phyloP scores from a whole-genome alignment of 2,113 vertebrate genomes.

The Aphyosemion australe region DNA sequence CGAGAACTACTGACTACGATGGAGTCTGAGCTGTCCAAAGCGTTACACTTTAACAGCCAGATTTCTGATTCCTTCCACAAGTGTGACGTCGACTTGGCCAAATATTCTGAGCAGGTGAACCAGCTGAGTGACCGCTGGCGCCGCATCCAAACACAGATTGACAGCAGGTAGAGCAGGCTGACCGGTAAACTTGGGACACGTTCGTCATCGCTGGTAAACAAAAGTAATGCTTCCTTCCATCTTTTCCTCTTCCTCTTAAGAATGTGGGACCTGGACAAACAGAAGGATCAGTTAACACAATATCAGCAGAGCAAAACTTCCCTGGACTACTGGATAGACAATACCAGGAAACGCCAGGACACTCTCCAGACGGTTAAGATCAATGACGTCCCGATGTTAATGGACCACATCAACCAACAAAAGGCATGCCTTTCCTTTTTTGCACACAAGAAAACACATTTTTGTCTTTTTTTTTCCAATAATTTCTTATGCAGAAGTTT shows the following conservation, averaged over 20 bases:
- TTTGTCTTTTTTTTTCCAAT: too few species aligned
- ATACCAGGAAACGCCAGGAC: conserved; percentile 89
- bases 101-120: conserved; percentile 84
- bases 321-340: conserved; percentile 88
- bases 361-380: conserved; percentile 84
- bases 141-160: conserved; percentile 90
- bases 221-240: conserved; percentile 17
- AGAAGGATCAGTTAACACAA: conserved; percentile 87
- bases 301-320: conserved; percentile 85
- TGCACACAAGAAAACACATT: neutral
- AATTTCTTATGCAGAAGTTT: too few species aligned
- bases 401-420: conserved; percentile 90
- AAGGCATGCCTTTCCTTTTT: conserved; percentile 81
- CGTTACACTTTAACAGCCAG: conserved; percentile 84
- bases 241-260: conserved; percentile 71
- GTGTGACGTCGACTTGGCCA: conserved; percentile 90
- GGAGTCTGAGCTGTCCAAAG: conserved; percentile 86
- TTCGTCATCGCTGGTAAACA: conserved; percentile 19
- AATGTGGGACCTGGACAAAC: conserved; percentile 91
- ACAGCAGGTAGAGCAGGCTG: conserved; percentile 83
- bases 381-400: conserved; percentile 82
- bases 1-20: conserved; percentile 84
- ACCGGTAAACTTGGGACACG: neutral
- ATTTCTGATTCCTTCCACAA: conserved; percentile 86
- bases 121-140: conserved; percentile 92